Percentiles rank a stretch among this genome's conserved stretches.
These are phyloP conservation scores for Cryptocephalus primarius DNA, from an alignment of 2,888 invertebrate genomes.

Conservation along the genomic window DNA sequence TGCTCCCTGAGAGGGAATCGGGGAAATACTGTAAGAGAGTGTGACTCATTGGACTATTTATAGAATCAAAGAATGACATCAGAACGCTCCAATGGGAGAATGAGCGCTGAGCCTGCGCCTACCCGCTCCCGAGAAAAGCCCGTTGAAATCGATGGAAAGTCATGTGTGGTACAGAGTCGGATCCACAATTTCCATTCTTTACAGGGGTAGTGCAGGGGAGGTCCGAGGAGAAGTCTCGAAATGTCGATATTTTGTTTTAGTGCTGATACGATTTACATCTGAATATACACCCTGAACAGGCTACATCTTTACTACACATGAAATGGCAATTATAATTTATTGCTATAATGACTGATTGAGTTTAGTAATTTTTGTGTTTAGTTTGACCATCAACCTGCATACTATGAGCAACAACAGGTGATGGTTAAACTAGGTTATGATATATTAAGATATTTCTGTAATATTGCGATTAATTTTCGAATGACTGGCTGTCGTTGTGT, in stretches of 20 bases:
- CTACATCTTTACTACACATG: no score
- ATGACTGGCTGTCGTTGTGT: no score
- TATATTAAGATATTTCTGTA: no score
- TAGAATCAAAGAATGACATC: conserved; percentile 32
- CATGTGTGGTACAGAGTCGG: conserved; percentile 14
- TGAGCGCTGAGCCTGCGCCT: conserved; percentile 26
- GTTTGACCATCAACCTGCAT: no score
- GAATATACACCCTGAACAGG: no score
- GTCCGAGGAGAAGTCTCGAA: conserved; percentile 6
- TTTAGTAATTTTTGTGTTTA: no score
- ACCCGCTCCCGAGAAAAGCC: conserved; percentile 16
- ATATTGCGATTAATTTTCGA: no score
- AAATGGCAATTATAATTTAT: neutral
- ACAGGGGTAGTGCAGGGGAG: conserved; percentile 3
- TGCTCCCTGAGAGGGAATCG: conserved; percentile 23
- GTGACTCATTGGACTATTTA: conserved; percentile 37
- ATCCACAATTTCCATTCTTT: conserved; percentile 1
- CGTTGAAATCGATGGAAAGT: conserved; percentile 24
- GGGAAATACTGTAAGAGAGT: conserved; percentile 32
- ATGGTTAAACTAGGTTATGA: no score
- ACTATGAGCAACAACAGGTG: no score
- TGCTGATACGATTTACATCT: no score
- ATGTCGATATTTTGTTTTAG: no score
- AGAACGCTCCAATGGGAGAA: conserved; percentile 26
- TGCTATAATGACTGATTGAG: conserved; percentile 11